These are phyloP conservation scores for Pachyramphus minor DNA, from an alignment of 2,113 vertebrate genomes.

Conservation along the genomic window DNA sequence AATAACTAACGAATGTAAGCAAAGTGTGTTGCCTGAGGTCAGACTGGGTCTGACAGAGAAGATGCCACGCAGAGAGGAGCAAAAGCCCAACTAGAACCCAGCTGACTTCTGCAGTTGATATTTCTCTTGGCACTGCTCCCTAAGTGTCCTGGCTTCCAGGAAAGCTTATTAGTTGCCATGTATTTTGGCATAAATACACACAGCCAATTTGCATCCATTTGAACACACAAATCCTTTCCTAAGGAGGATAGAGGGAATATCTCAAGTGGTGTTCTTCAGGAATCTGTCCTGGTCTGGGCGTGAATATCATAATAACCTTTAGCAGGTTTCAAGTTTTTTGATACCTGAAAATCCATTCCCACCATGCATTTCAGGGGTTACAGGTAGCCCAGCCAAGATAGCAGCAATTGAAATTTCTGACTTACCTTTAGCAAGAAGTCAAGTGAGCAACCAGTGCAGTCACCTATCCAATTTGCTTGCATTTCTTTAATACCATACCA, in stretches of 20 bases:
- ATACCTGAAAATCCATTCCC: not conserved
- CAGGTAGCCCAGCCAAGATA: not conserved
- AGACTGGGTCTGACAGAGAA: not conserved
- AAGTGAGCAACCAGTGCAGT: conserved; percentile 89
- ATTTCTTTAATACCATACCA: conserved; percentile 97
- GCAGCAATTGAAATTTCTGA: not conserved
- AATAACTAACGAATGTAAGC: not conserved
- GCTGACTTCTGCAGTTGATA: not conserved
- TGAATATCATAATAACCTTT: not conserved
- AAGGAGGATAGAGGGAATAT: not conserved
- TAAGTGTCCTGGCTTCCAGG: not conserved
- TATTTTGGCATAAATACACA: not conserved
- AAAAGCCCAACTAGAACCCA: not conserved
- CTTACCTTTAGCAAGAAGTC: conserved; percentile 90
- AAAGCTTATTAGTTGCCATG: not conserved
- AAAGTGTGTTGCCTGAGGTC: not conserved
- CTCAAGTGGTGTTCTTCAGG: not conserved
- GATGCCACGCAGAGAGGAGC: not conserved
- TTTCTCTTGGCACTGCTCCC: not conserved
- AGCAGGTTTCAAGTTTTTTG: not conserved
- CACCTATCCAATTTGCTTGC: conserved; percentile 98
- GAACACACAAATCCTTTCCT: not conserved
- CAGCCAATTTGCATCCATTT: not conserved
- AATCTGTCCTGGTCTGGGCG: not conserved
- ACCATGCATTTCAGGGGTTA: not conserved